Conservation (phyloP, 2,797 vertebrate species). For the Brachymystax lenok region DNA sequence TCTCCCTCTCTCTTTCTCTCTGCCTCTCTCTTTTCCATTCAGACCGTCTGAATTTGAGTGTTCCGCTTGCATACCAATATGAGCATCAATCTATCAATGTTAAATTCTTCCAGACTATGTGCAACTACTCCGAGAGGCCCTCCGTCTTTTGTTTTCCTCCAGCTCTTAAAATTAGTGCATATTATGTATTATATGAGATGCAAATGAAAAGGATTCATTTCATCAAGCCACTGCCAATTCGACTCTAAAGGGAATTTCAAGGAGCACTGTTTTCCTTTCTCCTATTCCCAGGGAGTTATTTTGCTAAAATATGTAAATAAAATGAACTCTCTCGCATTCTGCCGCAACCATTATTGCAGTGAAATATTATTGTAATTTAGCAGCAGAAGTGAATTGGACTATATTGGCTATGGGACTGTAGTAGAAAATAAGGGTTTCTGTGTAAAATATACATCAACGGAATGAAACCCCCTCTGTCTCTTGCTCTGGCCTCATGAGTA, state of each 20-base stretch:
- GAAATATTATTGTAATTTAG: slow-evolving; percentile 22
- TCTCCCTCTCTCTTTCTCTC: slow-evolving; percentile 1
- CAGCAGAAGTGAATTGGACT: slow-evolving; percentile 5
- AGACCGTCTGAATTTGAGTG: slow-evolving; percentile 49
- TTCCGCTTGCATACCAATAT: slow-evolving; percentile 62
- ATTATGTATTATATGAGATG: slow-evolving; percentile 67
- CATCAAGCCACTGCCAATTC: slow-evolving; percentile 58
- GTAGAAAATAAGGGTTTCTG: not conserved
- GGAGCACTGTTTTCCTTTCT: slow-evolving; percentile 34
- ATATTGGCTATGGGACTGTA: slow-evolving; percentile 4
- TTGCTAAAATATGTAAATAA: slow-evolving; percentile 52
- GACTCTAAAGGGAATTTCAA: slow-evolving; percentile 48
- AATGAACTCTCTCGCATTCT: slow-evolving; percentile 37
- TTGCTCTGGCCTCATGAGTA: slow-evolving; percentile 1
- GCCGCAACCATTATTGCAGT: slow-evolving; percentile 16
- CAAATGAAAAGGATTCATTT: slow-evolving; percentile 70
- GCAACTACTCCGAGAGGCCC: slow-evolving; percentile 35
- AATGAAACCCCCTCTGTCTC: not conserved
- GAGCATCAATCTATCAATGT: slow-evolving; percentile 53
- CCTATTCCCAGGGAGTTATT: slow-evolving; percentile 33
- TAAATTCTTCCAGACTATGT: slow-evolving; percentile 40
- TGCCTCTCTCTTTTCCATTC: slow-evolving; percentile 27
- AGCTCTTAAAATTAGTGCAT: slow-evolving; percentile 58
- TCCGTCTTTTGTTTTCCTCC: slow-evolving; percentile 55
- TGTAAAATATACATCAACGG: not conserved